Evolutionary conservation across 2,113 vertebrate species (phyloP).

Genomic region (Sceloporus tristichus): DNA sequence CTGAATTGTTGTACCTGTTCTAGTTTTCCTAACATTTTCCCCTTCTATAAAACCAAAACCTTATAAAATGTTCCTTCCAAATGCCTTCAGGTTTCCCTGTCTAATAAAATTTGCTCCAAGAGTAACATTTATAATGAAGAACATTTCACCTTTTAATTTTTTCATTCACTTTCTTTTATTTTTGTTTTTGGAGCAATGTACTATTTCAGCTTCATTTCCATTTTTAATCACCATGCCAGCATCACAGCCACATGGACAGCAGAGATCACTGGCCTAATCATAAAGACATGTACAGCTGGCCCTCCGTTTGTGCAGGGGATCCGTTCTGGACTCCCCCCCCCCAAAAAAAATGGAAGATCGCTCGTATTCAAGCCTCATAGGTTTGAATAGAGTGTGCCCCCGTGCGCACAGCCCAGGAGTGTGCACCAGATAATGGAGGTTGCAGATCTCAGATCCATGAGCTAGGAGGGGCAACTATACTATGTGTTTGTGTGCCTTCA

Average conservation of each 20-base stretch:
- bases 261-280: neutral
- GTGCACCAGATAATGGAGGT: no score
- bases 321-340: no score
- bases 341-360: no score
- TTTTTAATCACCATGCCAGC: neutral
- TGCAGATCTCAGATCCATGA: no score
- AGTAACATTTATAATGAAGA: neutral
- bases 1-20: no score
- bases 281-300: neutral
- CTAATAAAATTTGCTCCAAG: neutral
- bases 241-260: rapidly evolving
- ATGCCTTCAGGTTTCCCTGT: neutral
- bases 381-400: no score
- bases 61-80: neutral
- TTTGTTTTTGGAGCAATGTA: neutral
- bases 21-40: neutral
- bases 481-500: no score
- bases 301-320: no score
- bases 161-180: neutral
- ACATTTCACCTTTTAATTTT: neutral
- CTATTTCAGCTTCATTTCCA: neutral
- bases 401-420: no score
- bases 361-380: no score
- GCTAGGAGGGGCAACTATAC: no score
- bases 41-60: neutral